Base-by-base conservation (phyloP, 2,888 invertebrate genomes). In the Trichopoda pennipes region DNA sequence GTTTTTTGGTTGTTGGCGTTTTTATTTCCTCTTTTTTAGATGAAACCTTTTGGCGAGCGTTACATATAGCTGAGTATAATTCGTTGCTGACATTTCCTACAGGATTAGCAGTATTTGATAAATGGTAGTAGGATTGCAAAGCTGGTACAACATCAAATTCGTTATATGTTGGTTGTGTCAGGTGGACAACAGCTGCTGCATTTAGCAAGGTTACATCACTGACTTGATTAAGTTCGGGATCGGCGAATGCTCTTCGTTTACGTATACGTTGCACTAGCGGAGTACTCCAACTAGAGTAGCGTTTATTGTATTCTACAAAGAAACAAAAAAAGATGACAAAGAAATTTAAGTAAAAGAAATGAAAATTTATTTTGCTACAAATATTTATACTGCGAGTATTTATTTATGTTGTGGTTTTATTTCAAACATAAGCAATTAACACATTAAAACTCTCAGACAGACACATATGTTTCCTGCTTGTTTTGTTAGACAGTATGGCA, bases 161-260 rank as follows among this genome's bases (percentile, higher is more conserved):
- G 12, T 72, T 77, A 21, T 63, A 60, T 3, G 61, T 17, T 2
- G 81, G 19, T 28, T 83, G 80, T 21, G 21, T 17, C 21, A 56
- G 72, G 55, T 72, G 75, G 3, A 78, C 60, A 8, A 83, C 76
- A 16, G 85, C 82, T 3, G 85, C 81, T 28, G 86, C 84, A 23
- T 85, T 85, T 42, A 89, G 76, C 10, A 89, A 80, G 28, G 89
- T 86, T 35, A 89, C 85, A 85, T 90, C 88, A 68, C 60, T 80
- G 47, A 90, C 89, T 55, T 89, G 88, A 84, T 92, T 91, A 80
- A 92, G 87, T 87, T 92, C 92, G 47, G 91, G 91, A 86, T 92
- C 92, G 66, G 92, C 92, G 85, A 92, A 92, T 38, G 92, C 91
- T 77, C 91, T 89, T 53, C 92, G 87, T 86, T 93, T 94, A 70